These are phyloP conservation scores for Drosophila suboccidentalis DNA, from an alignment of 2,888 invertebrate species.

Conservation along the genomic window DNA sequence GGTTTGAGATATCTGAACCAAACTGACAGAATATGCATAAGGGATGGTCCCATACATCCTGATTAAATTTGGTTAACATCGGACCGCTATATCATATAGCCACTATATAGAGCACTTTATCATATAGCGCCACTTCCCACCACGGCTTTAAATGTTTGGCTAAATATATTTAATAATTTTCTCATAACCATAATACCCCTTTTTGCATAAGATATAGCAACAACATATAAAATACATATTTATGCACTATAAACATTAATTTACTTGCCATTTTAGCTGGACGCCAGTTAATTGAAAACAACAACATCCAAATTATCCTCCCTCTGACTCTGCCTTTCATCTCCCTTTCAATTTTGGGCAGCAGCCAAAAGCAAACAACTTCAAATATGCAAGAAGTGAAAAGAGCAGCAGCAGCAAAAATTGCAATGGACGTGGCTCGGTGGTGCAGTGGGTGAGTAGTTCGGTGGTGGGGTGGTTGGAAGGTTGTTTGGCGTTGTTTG, in stretches of 20 bases:
- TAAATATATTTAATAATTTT: too few species aligned
- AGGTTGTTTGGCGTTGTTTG: conserved; percentile 1
- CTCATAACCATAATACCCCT: not conserved
- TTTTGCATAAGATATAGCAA: not conserved
- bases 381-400: conserved; percentile 70
- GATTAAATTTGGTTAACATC: too few species aligned
- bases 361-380: conserved; percentile 56
- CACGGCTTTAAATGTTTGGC: too few species aligned
- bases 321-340: too few species aligned
- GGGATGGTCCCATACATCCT: too few species aligned
- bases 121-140: too few species aligned
- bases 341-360: conserved; percentile 4
- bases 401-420: conserved; percentile 66
- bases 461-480: not conserved
- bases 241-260: conserved; percentile 74
- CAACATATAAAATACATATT: conserved; percentile 60
- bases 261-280: conserved; percentile 72
- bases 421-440: conserved; percentile 44
- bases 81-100: too few species aligned
- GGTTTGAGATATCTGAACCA: too few species aligned
- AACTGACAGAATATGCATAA: too few species aligned
- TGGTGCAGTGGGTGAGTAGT: not conserved
- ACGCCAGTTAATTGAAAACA: conserved; percentile 77
- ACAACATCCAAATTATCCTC: conserved; percentile 45
- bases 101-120: too few species aligned